phyloP scores from a whole-genome alignment of 53 echinoderm and acorn worm genomes.

The Crossaster papposus region DNA sequence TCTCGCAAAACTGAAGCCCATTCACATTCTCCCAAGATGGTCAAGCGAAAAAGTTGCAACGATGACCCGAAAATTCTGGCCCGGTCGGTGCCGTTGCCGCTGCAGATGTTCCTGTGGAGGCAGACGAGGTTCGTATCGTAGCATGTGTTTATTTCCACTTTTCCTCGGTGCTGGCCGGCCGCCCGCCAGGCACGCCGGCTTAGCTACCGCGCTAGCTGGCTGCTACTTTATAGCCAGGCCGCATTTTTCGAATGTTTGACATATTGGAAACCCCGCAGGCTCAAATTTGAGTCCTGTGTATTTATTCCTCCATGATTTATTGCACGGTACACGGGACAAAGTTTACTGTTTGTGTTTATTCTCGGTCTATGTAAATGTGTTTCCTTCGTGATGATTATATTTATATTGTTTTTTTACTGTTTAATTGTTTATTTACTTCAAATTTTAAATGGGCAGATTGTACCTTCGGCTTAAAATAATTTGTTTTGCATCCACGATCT shows the following conservation, averaged over 20 bases:
- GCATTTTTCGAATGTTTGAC: conserved; percentile 50
- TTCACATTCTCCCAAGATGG: conserved; percentile 64
- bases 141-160: not conserved
- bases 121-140: conserved; percentile 83
- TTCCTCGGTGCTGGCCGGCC: not conserved
- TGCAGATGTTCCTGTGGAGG: conserved; percentile 96
- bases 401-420: too few relatives aligned
- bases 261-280: conserved; percentile 40
- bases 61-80: conserved; percentile 88
- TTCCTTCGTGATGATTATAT: too few relatives aligned
- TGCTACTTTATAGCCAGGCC: conserved; percentile 42
- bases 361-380: too few relatives aligned
- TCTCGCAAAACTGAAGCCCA: not conserved
- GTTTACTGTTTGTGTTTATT: not conserved
- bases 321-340: not conserved
- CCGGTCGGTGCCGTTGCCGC: conserved; percentile 89
- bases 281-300: not conserved
- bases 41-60: conserved; percentile 90
- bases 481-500: too few relatives aligned
- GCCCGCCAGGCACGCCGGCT: too few relatives aligned
- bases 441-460: too few relatives aligned
- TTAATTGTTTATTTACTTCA: too few relatives aligned
- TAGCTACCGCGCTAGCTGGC: too few relatives aligned
- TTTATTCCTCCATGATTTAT: not conserved
- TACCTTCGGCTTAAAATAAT: too few relatives aligned